Percentiles rank a stretch among this genome's conserved stretches.
Evolutionary conservation across 37 sponge, comb jelly and placozoan genomes (phyloP).

Genomic region (Bolinopsis microptera): DNA sequence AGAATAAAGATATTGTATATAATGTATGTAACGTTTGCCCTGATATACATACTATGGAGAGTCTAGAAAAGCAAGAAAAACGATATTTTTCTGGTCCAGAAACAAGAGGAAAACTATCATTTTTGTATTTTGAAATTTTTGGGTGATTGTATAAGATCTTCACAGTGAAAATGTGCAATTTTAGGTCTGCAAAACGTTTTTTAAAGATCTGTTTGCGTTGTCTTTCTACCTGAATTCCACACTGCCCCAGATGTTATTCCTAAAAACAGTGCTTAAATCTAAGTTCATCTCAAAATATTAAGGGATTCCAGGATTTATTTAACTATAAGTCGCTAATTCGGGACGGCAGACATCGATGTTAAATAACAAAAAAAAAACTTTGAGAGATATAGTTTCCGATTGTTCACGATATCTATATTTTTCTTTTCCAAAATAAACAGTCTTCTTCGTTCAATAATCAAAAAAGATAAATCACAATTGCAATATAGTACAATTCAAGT

Average conservation of each 20-base stretch:
- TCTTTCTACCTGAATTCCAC: neutral
- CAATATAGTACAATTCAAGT: too few relatives aligned
- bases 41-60: neutral
- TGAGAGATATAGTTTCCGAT: neutral
- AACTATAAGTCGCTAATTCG: neutral
- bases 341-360: neutral
- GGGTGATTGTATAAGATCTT: neutral
- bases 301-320: neutral
- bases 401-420: neutral
- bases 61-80: conserved; percentile 1
- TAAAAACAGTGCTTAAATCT: too few relatives aligned
- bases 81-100: neutral
- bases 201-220: neutral
- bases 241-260: neutral
- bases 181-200: neutral
- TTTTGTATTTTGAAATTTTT: neutral
- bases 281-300: too few relatives aligned
- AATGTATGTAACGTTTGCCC: neutral
- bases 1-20: neutral
- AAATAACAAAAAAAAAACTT: neutral
- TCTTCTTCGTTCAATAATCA: neutral
- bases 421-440: neutral
- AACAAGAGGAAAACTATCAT: neutral
- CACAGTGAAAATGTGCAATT: neutral
- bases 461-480: too few relatives aligned